phyloP scores from a whole-genome alignment of 2,113 vertebrate species.

The Muntiacus muntjak region DNA sequence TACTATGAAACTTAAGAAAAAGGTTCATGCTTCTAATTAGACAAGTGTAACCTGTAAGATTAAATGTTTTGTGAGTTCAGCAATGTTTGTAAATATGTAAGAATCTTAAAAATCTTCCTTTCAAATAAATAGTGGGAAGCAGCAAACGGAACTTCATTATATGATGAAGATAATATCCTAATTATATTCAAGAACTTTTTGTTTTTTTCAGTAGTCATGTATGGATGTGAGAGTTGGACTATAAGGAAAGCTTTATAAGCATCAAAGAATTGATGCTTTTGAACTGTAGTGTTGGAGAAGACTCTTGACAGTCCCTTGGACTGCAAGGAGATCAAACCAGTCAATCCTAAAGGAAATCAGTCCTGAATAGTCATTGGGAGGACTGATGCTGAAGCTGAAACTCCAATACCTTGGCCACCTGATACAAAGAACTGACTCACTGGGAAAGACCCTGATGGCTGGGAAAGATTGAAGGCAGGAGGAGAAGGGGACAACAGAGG shows the following conservation, averaged over 20 bases:
- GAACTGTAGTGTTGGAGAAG: neutral
- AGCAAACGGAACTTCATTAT: neutral
- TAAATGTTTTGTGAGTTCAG: neutral
- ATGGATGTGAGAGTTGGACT: neutral
- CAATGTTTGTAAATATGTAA: neutral
- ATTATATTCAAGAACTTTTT: neutral
- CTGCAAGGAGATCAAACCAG: neutral
- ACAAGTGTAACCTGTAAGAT: neutral
- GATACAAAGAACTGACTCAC: neutral
- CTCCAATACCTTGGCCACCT: neutral
- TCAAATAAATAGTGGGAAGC: neutral
- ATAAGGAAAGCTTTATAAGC: neutral
- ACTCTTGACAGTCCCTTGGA: neutral
- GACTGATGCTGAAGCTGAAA: neutral
- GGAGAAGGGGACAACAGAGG: neutral
- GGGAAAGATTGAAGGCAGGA: neutral
- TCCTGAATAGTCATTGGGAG: neutral
- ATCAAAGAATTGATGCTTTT: neutral
- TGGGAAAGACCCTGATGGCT: neutral
- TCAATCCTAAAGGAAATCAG: neutral
- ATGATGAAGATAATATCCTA: neutral
- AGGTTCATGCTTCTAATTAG: neutral
- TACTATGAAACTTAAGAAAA: neutral
- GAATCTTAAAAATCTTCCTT: constrained; percentile 21
- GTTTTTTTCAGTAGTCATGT: neutral